These are phyloP conservation scores for Phenganax marumi DNA, from an alignment of 92 coral and sea anemone genomes.

Conservation along the genomic window DNA sequence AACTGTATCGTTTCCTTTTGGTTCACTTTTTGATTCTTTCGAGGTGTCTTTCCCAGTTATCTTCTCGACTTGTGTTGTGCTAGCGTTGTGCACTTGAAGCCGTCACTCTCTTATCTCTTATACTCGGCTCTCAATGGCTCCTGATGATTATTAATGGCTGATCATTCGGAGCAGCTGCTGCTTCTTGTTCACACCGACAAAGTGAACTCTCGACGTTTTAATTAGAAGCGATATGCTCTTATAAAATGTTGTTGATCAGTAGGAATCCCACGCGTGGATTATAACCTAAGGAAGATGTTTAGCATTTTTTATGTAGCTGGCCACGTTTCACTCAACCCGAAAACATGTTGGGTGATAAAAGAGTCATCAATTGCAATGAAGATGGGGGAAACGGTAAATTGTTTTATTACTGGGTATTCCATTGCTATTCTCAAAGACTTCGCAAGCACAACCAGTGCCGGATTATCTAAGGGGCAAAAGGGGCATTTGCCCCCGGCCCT, in stretches of 20 bases:
- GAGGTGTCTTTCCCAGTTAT: not conserved
- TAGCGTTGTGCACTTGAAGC: constrained; percentile 26
- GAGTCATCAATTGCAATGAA: too few species aligned
- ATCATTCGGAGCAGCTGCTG: constrained; percentile 25
- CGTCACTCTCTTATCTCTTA: constrained; percentile 16
- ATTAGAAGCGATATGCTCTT: constrained; percentile 18
- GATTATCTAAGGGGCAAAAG: too few species aligned
- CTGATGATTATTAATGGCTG: constrained; percentile 35
- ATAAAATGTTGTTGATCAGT: not conserved
- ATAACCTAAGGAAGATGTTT: too few species aligned
- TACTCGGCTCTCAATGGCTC: constrained; percentile 32
- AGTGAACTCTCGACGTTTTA: constrained; percentile 20
- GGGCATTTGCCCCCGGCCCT: too few species aligned
- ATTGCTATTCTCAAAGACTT: too few species aligned
- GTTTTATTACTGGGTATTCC: too few species aligned
- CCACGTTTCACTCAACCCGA: too few species aligned
- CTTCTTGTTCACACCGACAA: constrained; percentile 1
- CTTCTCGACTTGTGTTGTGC: constrained; percentile 14
- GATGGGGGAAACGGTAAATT: too few species aligned
- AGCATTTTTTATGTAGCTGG: too few species aligned
- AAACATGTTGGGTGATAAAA: too few species aligned
- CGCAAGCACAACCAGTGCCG: too few species aligned
- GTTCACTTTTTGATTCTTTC: not conserved
- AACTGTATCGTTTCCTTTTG: not conserved
- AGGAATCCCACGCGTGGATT: not conserved